Base-by-base conservation (phyloP, 2,888 invertebrate genomes). In the Anthophora plumipes region DNA sequence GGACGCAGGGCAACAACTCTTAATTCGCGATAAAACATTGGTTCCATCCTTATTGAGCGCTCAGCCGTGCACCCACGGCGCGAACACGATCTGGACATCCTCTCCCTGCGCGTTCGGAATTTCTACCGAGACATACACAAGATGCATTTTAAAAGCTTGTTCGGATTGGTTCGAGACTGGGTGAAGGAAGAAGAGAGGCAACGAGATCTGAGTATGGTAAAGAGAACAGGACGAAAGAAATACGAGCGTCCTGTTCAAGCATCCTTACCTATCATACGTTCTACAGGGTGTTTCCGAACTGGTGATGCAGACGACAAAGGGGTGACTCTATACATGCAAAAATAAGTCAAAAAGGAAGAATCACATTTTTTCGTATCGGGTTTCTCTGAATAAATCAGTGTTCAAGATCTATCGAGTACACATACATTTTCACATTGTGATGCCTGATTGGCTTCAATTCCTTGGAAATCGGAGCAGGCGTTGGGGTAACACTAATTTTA, bases 11-110 rank as follows among this genome's bases (percentile, higher is more conserved):
- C 69, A 84, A 81, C 84, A 83, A 80, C 85, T 85, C 86, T 89
- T 91, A 90, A 91, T 91, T 90, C 87, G 91, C 83, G 90, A 90
- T 90, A 89, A 89, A 91, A 91, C 88, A 91, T 90, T 88, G 85
- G 88, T 91, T 89, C 73, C 77, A 72, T 66, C 83, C 83, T 88
- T 89, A 85, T 86, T 85, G 85, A 84, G 80, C 66, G 66, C 70
- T 68, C 80, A 76, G 66, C 61, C 69, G 86, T 66, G 72, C 77
- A 84, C 88, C 89, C 87, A 89, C 84, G 73, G 90, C 84, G 90
- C 88, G 83, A 90, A 90, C 91, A 91, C 83, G 87, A 72, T 52
- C 73, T 80, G 76, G 82, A 87, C 52, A 79, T 86, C 84, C 78
- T 80, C 79, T 75, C 77, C 72, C 46, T 48, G 50, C 20, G 46